These are phyloP conservation scores for Darevskia nairensis DNA, from an alignment of 2,797 vertebrate genomes.

Conservation along the genomic window DNA sequence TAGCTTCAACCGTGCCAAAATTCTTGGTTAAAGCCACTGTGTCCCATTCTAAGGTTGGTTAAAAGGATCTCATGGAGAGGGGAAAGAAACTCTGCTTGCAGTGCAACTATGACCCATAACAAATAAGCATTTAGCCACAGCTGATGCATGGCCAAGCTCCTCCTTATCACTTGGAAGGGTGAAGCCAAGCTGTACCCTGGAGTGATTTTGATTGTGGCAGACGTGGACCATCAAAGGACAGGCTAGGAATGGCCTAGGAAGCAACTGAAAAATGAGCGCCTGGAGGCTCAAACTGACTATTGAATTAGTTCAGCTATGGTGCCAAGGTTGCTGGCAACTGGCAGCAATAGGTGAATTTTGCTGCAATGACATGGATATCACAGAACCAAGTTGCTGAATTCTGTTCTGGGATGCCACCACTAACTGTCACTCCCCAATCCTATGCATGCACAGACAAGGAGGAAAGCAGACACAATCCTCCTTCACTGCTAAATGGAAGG, in stretches of 20 bases:
- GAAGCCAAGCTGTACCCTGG: not conserved
- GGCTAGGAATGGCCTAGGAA: not conserved
- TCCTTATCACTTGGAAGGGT: not conserved
- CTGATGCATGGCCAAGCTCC: not conserved
- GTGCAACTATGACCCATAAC: too few species aligned
- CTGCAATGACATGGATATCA: not conserved
- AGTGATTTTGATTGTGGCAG: not conserved
- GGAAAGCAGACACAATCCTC: not conserved
- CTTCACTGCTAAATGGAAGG: not conserved
- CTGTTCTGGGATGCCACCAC: not conserved
- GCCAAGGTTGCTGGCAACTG: not conserved
- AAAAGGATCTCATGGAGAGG: not conserved
- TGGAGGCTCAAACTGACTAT: not conserved
- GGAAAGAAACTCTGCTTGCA: not conserved
- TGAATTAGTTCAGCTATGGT: not conserved
- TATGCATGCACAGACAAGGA: not conserved
- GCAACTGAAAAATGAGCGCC: not conserved
- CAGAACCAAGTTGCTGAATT: not conserved
- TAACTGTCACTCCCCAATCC: not conserved
- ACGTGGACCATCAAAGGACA: not conserved
- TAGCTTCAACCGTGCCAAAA: not conserved
- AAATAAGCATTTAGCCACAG: not conserved
- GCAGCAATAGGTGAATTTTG: not conserved
- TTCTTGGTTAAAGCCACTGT: not conserved
- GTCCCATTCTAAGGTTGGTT: not conserved